Percentiles rank a stretch among this genome's conserved stretches.
These are phyloP conservation scores for Nysson spinosus DNA, from an alignment of 2,888 invertebrate species.

Conservation along the genomic window DNA sequence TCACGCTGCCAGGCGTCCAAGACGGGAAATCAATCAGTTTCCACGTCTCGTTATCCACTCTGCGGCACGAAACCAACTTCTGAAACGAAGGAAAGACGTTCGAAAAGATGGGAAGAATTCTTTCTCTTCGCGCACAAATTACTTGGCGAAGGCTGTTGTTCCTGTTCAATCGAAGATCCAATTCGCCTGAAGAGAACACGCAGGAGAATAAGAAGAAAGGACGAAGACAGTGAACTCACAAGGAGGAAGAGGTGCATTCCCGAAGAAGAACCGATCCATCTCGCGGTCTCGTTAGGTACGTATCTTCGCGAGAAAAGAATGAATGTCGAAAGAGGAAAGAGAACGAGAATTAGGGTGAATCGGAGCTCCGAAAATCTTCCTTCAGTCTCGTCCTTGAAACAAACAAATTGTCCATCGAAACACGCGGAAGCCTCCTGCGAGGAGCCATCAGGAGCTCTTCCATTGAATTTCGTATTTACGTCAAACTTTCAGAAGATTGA, in stretches of 20 bases:
- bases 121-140: constrained; percentile 57
- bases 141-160: constrained; percentile 44
- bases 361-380: constrained; percentile 20
- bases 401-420: constrained; percentile 61
- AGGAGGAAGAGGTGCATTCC: constrained; percentile 50
- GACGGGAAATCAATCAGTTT: constrained; percentile 56
- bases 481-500: constrained; percentile 37
- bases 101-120: constrained; percentile 47
- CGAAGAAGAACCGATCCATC: constrained; percentile 59
- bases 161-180: constrained; percentile 40
- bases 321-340: constrained; percentile 28
- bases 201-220: background rate
- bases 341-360: constrained; percentile 39
- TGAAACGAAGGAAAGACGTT: constrained; percentile 7
- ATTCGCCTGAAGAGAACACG: background rate
- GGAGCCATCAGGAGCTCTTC: constrained; percentile 42
- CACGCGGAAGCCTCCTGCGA: constrained; percentile 55
- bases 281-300: constrained; percentile 64
- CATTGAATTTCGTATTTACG: constrained; percentile 42
- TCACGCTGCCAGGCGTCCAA: constrained; percentile 52
- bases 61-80: constrained; percentile 39
- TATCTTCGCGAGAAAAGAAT: constrained; percentile 34
- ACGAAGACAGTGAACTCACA: constrained; percentile 1
- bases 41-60: constrained; percentile 51
- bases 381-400: constrained; percentile 42